Percentiles rank a stretch among this genome's conserved stretches.
Evolutionary conservation across 92 coral and sea anemone species (phyloP).

Genomic region (Parazoanthus atlanticus): DNA sequence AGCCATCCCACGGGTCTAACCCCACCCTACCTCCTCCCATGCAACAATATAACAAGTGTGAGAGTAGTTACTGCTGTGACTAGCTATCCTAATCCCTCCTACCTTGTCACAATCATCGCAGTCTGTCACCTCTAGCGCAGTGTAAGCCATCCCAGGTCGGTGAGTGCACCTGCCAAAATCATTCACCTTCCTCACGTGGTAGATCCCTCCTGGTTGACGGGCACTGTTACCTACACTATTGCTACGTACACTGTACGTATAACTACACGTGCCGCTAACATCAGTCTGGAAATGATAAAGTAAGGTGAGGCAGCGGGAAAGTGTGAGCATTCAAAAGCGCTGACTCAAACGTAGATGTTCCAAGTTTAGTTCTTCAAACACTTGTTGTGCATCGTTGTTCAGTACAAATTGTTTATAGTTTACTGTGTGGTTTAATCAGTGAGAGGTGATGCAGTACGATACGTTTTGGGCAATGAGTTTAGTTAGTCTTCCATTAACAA

Average conservation of each 20-base stretch:
- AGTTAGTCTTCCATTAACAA: too few species aligned
- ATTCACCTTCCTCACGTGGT: constrained; percentile 23
- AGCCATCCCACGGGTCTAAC: neutral
- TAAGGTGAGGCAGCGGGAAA: neutral
- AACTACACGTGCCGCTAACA: constrained; percentile 20
- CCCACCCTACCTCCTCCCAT: neutral
- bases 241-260: constrained; percentile 4
- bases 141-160: constrained; percentile 7
- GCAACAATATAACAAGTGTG: too few species aligned
- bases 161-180: constrained; percentile 21
- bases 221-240: neutral
- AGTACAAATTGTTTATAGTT: neutral
- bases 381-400: too few species aligned
- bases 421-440: neutral
- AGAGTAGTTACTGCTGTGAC: too few species aligned
- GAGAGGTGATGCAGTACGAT: too few species aligned
- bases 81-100: neutral
- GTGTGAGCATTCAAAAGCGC: too few species aligned
- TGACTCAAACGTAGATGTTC: too few species aligned
- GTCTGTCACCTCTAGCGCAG: constrained; percentile 21
- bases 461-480: too few species aligned
- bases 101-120: constrained; percentile 34
- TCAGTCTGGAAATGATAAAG: constrained; percentile 12
- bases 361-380: too few species aligned
- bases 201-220: neutral